A percentile compares a stretch with the other conserved stretches of the same genome.
These are phyloP conservation scores for Forficula auricularia DNA, from an alignment of 1,140 invertebrate species.

Conservation along the genomic window DNA sequence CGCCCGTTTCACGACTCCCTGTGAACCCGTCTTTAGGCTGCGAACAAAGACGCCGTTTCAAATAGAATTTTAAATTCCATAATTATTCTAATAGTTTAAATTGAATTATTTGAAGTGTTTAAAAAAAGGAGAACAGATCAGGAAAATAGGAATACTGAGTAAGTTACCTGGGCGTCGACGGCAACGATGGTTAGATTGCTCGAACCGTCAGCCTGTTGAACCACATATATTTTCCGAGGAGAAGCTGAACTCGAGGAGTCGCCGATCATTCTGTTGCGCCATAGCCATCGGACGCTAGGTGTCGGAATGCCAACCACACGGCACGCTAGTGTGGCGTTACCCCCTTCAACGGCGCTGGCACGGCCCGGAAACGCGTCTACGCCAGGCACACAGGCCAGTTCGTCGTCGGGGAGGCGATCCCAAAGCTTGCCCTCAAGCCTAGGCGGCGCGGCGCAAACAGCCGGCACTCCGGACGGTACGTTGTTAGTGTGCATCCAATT, in stretches of 20 bases:
- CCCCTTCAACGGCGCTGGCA: constrained; percentile 39
- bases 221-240: constrained; percentile 30
- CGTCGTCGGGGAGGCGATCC: constrained; percentile 55
- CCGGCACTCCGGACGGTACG: constrained; percentile 48
- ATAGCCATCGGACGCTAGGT: constrained; percentile 33
- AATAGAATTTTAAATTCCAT: too few species aligned
- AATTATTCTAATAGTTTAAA: too few species aligned
- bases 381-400: constrained; percentile 59
- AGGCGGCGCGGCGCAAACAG: constrained; percentile 42
- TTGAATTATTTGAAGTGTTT: too few species aligned
- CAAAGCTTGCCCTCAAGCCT: constrained; percentile 43
- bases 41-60: too few species aligned
- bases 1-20: too few species aligned
- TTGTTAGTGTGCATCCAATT: constrained; percentile 63
- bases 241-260: constrained; percentile 27
- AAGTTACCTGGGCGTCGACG: constrained; percentile 29
- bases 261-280: constrained; percentile 30
- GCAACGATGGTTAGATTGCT: constrained; percentile 53
- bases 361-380: constrained; percentile 34
- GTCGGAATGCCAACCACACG: constrained; percentile 47
- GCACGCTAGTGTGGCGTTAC: constrained; percentile 56
- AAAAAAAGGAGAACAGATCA: too few species aligned
- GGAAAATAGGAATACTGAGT: too few species aligned
- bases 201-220: constrained; percentile 29
- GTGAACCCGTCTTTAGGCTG: too few species aligned